phyloP scores from a whole-genome alignment of 2,797 vertebrate genomes.

The Threskiornis aethiopicus region DNA sequence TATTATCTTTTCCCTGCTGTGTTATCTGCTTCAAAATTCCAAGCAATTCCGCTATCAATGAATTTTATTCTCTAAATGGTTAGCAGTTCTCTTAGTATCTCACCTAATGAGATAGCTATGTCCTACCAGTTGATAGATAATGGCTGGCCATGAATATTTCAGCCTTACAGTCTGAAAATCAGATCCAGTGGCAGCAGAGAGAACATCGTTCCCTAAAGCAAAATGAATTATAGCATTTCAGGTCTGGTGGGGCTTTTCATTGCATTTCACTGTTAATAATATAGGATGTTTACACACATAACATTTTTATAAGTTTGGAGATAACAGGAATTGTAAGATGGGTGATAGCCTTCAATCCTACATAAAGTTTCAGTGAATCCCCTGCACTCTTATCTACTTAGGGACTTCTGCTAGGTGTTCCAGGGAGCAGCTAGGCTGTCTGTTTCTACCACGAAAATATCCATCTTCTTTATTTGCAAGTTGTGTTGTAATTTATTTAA shows the following conservation, averaged over 20 bases:
- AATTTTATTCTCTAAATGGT: not conserved
- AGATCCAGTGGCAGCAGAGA: not conserved
- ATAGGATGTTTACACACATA: constrained; percentile 40
- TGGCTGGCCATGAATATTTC: not conserved
- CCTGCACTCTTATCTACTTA: not conserved
- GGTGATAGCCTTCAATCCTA: constrained; percentile 73
- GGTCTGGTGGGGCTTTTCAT: constrained; percentile 53
- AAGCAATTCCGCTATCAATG: not conserved
- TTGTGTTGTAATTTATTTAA: not conserved
- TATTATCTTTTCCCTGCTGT: not conserved
- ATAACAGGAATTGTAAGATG: constrained; percentile 75
- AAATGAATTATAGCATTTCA: not conserved
- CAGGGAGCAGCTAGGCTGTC: not conserved
- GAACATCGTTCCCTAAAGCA: not conserved
- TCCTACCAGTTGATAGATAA: not conserved
- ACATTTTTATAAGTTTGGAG: constrained; percentile 53
- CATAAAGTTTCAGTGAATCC: constrained; percentile 47
- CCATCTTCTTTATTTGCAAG: not conserved
- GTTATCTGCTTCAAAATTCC: not conserved
- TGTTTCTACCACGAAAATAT: not conserved
- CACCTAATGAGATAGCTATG: not conserved
- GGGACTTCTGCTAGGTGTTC: not conserved
- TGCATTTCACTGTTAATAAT: constrained; percentile 78
- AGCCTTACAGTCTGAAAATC: not conserved
- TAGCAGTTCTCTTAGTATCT: not conserved